phyloP scores from a whole-genome alignment of 1,140 invertebrate species.

The Drosophila santomea region DNA sequence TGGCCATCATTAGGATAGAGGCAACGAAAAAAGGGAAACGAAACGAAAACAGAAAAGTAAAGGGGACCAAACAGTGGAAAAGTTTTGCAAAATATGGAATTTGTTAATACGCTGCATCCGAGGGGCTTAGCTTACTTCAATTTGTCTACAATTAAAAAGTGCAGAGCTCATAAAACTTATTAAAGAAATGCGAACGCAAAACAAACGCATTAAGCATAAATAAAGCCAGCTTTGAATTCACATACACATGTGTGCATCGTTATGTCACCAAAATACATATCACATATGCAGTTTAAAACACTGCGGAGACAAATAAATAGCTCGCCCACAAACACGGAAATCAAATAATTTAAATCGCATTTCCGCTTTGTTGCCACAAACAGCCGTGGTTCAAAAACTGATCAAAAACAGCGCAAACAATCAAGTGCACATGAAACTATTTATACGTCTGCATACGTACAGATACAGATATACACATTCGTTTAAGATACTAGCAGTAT shows the following conservation, averaged over 20 bases:
- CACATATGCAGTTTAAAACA: slow-evolving; percentile 3
- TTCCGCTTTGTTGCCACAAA: slow-evolving; percentile 74
- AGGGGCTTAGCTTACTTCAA: not conserved
- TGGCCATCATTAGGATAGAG: slow-evolving; percentile 72
- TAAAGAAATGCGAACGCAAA: not conserved
- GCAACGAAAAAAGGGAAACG: slow-evolving; percentile 37
- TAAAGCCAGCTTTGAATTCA: not conserved
- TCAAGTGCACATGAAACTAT: slow-evolving; percentile 19
- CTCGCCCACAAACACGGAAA: slow-evolving; percentile 63
- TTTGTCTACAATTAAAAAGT: not conserved
- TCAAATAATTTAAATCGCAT: slow-evolving; percentile 83
- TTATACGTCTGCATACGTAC: not conserved
- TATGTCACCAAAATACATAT: not conserved
- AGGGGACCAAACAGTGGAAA: slow-evolving; percentile 1
- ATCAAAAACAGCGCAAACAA: slow-evolving; percentile 59
- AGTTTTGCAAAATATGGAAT: not conserved
- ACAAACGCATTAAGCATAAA: not conserved
- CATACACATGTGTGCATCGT: too few species aligned
- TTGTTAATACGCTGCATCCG: not conserved
- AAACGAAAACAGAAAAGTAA: slow-evolving; percentile 8
- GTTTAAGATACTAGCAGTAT: not conserved
- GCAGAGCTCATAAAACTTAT: too few species aligned
- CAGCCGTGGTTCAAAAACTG: slow-evolving; percentile 52
- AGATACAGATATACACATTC: not conserved
- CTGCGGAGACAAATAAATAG: slow-evolving; percentile 9